Base-by-base conservation (phyloP, 2,888 invertebrate genomes). In the Cactoblastis cactorum region DNA sequence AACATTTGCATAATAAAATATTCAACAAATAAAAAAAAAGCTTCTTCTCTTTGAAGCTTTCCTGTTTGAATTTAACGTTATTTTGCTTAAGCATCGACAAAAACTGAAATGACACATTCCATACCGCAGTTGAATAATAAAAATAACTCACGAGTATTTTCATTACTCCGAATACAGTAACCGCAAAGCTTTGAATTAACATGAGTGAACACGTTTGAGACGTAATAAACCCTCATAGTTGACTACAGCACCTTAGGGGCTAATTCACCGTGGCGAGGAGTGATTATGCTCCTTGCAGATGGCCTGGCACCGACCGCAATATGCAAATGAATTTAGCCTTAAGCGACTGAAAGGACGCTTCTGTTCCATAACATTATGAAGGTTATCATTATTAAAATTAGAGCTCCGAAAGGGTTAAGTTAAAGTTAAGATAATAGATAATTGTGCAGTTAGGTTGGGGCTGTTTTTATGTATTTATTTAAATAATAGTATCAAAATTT, bases 251-350 rank as follows among this genome's bases (percentile, higher is more conserved):
- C 88, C 86, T 86, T 80, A 86, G 88, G 85, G 88, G 82, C 83
- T 83, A 86, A 88, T 88, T 83, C 83, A 58, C 75, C 77, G 71
- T 80, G 78, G 78, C 80, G 70, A 70, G 74, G 87, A 86, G 85
- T 87, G 80, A 84, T 85, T 83, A 84, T 83, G 79, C 83, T 78
- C 69, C 70, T 73, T 69, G 68, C 70, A 65, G 61, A 63, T 67
- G 67, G 59, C 69, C 68, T 71, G 70, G 66, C 66, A 67, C 70
- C 65, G 74, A 80, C 80, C 80, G 73, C 80, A 84, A 80, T 86
- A 88, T 87, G 87, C 82, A 86, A 88, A 88, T 89, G 80, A 80
- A 76, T 81, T 74, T 83, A 73, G 84, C 83, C 85, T 78, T 80
- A 74, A 85, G 81, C 79, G 77, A 38, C 47, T 38, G 47, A 28